Evolutionary conservation across 2,888 invertebrate genomes (phyloP).

Genomic region (Sipunculus nudus): DNA sequence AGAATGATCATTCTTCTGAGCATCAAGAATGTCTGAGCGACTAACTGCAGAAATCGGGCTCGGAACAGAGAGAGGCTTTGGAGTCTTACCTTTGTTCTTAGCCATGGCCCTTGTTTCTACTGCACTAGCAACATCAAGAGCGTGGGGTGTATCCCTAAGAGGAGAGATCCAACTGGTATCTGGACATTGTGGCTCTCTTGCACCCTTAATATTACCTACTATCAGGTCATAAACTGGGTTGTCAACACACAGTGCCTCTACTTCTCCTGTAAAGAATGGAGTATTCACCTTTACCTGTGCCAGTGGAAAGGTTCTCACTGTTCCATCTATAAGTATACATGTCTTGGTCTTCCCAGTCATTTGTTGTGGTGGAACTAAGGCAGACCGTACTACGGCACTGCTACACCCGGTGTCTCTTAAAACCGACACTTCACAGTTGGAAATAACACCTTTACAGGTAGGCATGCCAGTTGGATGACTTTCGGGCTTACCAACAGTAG

Average conservation of each 20-base stretch:
- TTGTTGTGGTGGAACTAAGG: background rate
- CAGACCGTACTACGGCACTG: background rate
- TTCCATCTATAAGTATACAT: constrained; percentile 17
- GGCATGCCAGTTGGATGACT: too few species aligned
- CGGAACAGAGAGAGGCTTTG: too few species aligned
- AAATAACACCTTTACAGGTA: too few species aligned
- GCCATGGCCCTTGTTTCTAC: too few species aligned
- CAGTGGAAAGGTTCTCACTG: constrained; percentile 7
- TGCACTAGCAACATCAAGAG: too few species aligned
- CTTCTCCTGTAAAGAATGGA: constrained; percentile 13
- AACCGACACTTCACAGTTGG: background rate
- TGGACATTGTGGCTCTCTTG: background rate
- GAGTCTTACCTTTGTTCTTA: too few species aligned
- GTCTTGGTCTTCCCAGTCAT: background rate
- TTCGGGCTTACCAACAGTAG: too few species aligned
- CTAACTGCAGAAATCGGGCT: too few species aligned
- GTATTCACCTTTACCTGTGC: constrained; percentile 9
- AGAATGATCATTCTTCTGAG: too few species aligned
- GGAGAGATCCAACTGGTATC: too few species aligned
- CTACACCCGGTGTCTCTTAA: constrained; percentile 10
- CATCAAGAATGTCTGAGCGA: too few species aligned
- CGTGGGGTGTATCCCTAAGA: too few species aligned
- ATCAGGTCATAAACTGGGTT: constrained; percentile 22
- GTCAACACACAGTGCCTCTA: constrained; percentile 12
- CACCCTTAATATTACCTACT: constrained; percentile 17